Evolutionary conservation across 2,797 vertebrate species (phyloP).

Genomic region (Ptychobarbus kaznakovi): DNA sequence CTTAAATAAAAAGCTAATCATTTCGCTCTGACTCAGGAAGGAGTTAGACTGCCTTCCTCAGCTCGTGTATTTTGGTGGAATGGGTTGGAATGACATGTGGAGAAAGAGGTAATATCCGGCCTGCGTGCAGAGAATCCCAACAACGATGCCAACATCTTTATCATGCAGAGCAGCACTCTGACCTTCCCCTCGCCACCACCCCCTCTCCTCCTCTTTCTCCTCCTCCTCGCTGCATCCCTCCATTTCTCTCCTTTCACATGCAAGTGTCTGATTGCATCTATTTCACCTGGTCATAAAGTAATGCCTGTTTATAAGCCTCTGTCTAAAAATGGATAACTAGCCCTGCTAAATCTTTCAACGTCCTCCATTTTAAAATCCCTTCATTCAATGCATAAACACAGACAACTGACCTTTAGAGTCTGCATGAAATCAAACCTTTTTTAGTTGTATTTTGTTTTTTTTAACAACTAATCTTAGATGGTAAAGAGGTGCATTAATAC

Average conservation of each 20-base stretch:
- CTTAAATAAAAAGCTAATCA: slow-evolving; percentile 46
- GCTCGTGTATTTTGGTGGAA: slow-evolving; percentile 63
- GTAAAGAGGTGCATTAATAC: not conserved
- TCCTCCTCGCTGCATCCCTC: slow-evolving; percentile 57
- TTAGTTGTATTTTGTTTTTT: not conserved
- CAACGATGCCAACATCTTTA: slow-evolving; percentile 69
- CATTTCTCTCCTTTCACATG: slow-evolving; percentile 15
- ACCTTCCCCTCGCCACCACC: slow-evolving; percentile 57
- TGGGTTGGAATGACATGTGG: slow-evolving; percentile 72
- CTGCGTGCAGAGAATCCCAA: slow-evolving; percentile 72
- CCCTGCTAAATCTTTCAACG: slow-evolving; percentile 3
- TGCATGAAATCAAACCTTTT: not conserved
- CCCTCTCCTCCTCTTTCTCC: slow-evolving; percentile 54
- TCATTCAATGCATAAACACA: not conserved
- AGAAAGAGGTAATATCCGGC: slow-evolving; percentile 71
- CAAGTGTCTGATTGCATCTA: slow-evolving; percentile 74
- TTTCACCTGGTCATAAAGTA: slow-evolving; percentile 70
- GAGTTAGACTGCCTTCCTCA: slow-evolving; percentile 58
- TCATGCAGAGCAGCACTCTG: slow-evolving; percentile 70
- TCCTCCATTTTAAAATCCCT: not conserved
- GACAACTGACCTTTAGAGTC: not conserved
- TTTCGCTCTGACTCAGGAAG: slow-evolving; percentile 58
- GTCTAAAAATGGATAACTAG: slow-evolving; percentile 26
- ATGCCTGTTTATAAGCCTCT: slow-evolving; percentile 29
- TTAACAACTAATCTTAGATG: not conserved